These are phyloP conservation scores for Polydrusus pterygomalis DNA, from an alignment of 2,888 invertebrate species.

Conservation along the genomic window DNA sequence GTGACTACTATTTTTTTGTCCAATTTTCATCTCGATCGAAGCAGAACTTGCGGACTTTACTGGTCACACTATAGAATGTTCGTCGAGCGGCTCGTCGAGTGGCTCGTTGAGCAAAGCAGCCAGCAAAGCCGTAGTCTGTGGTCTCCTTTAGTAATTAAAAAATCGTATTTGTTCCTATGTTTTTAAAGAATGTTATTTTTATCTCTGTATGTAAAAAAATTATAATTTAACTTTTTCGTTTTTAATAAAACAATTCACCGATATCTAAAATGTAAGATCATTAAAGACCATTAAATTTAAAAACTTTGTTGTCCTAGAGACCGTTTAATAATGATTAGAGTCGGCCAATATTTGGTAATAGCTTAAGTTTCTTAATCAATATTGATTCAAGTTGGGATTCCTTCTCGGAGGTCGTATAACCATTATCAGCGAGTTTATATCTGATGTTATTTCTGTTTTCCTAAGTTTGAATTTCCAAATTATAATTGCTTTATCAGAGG, in stretches of 20 bases:
- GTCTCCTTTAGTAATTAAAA: too few relatives aligned
- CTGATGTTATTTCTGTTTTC: slow-evolving; percentile 12
- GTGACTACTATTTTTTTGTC: too few relatives aligned
- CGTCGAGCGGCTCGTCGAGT: too few relatives aligned
- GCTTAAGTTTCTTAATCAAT: slow-evolving; percentile 21
- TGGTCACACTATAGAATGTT: too few relatives aligned
- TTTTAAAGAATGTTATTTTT: too few relatives aligned
- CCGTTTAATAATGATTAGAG: slow-evolving; percentile 14
- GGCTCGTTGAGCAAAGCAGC: too few relatives aligned
- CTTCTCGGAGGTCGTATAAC: neutral
- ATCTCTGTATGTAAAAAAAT: too few relatives aligned
- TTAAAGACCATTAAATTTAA: neutral
- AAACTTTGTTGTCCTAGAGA: slow-evolving; percentile 9
- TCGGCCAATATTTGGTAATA: slow-evolving; percentile 21
- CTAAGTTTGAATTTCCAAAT: slow-evolving; percentile 5
- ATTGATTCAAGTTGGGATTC: slow-evolving; percentile 21
- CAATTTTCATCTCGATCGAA: too few relatives aligned
- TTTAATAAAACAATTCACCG: neutral
- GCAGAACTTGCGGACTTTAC: too few relatives aligned
- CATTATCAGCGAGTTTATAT: slow-evolving; percentile 11
- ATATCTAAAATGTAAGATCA: neutral
- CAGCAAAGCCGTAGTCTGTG: too few relatives aligned
- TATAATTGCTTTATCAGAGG: slow-evolving; percentile 16
- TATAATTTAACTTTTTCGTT: neutral
- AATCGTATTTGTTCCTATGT: too few relatives aligned